Conservation (phyloP, 2,888 invertebrate species). For the Dysmachus trigonus region DNA sequence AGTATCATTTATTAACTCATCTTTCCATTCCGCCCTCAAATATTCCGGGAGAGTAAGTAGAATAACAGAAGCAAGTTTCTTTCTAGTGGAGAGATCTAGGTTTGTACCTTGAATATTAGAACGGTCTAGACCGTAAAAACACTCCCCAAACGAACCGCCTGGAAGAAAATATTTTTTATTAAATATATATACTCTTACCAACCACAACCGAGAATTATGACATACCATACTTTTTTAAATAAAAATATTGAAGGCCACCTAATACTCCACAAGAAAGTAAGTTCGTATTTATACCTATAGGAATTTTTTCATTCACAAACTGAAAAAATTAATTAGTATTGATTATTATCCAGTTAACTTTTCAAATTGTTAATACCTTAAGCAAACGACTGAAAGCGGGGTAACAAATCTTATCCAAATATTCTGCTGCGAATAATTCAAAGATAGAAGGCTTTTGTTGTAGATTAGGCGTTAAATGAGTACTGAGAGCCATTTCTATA, state of each 20-base stretch:
- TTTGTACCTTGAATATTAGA: neutral
- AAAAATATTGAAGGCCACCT: neutral
- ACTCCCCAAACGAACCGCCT: neutral
- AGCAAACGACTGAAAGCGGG: neutral
- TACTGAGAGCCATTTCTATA: neutral
- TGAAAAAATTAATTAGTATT: neutral
- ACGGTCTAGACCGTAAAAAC: neutral
- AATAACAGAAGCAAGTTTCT: neutral
- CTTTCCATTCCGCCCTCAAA: neutral
- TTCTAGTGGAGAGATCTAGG: neutral
- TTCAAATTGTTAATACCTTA: neutral
- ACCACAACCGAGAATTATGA: neutral
- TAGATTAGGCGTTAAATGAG: neutral
- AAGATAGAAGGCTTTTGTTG: neutral
- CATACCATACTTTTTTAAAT: constrained; percentile 5
- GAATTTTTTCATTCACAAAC: neutral
- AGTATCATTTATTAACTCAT: neutral
- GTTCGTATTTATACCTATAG: neutral
- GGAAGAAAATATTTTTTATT: neutral
- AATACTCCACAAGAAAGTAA: neutral
- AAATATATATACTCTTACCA: too few relatives aligned
- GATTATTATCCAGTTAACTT: neutral
- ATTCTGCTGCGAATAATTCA: constrained; percentile 1
- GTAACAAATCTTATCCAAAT: neutral
- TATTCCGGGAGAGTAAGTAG: neutral